phyloP scores from a whole-genome alignment of 1,140 invertebrate species.

The Formica selysi region DNA sequence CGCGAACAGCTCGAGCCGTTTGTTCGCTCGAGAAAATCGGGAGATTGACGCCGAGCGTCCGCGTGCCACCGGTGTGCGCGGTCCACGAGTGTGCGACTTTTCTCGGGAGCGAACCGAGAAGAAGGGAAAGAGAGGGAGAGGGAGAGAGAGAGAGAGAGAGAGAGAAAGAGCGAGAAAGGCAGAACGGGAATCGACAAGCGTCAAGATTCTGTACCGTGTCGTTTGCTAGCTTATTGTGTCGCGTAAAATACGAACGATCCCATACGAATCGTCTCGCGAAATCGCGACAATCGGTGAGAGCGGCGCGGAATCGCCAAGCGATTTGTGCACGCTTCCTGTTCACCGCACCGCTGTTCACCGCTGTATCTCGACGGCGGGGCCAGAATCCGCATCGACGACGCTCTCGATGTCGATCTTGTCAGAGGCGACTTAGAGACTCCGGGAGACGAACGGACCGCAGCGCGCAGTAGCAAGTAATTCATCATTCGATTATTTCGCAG shows the following conservation, averaged over 20 bases:
- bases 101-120: background rate
- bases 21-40: background rate
- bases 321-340: too few relatives aligned
- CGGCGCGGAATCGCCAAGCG: too few relatives aligned
- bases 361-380: too few relatives aligned
- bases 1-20: background rate
- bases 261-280: too few relatives aligned
- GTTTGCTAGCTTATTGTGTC: too few relatives aligned
- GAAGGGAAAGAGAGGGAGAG: background rate
- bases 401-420: background rate
- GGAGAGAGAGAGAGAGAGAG: constrained; percentile 1
- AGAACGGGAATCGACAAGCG: constrained; percentile 15
- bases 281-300: too few relatives aligned
- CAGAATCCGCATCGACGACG: too few relatives aligned
- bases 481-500: background rate
- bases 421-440: background rate
- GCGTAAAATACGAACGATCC: too few relatives aligned
- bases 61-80: background rate
- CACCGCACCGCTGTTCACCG: too few relatives aligned
- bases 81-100: background rate
- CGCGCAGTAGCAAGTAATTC: background rate
- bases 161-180: background rate
- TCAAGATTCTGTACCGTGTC: constrained; percentile 18
- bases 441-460: background rate
- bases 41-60: background rate